Base-by-base conservation (phyloP, 2,797 vertebrate species). In the Coranthus polyacanthus region DNA sequence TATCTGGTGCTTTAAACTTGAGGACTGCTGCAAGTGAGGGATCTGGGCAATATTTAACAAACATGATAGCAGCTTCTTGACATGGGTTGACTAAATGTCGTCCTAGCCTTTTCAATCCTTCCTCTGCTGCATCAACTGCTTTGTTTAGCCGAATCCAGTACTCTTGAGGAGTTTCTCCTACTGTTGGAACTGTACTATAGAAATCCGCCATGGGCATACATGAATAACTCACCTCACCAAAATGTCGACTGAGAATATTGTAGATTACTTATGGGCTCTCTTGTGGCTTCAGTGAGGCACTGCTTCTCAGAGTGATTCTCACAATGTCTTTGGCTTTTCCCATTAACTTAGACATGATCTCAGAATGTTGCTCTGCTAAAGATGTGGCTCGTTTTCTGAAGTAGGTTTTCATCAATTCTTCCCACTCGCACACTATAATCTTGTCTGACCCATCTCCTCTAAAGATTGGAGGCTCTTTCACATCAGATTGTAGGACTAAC, bases 111-210 rank as follows among this genome's bases (percentile, higher is more conserved):
- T 41, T 64, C 26, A 85, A 29, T 6, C 50, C 21, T 20, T 78
- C 69, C 1, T 81, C 74, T 1, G 80, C 58, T 18, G 72, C 49
- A 41, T 83, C 73, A 4, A 61, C 43, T 3, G 59, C 66, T 12
- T 68, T 78, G 17, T 82, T 75, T 0, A 71, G 16, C 67, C 70
- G 21, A 3, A 81, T n/a, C 67, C 73, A 81, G 15, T 78, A 85
- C 2, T 81, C 77, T 2, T 78, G 7, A 5, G 56, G 46, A 0
- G 41, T 42, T n/a, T 76, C 70, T 37, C 53, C 17, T 29, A 29
- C 6, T 3, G 13, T 1, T 3, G 73, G 71, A 0, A 54, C n/a
- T 12, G 68, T 78, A 13, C 17, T 42, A 6, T 81, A 81, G 12
- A 78, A 78, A 32, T 78, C 68, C 3, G 72, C 61, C 9, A 80